Base-by-base conservation (phyloP, 2,797 vertebrate species). In the Acestrorhynchus altus region DNA sequence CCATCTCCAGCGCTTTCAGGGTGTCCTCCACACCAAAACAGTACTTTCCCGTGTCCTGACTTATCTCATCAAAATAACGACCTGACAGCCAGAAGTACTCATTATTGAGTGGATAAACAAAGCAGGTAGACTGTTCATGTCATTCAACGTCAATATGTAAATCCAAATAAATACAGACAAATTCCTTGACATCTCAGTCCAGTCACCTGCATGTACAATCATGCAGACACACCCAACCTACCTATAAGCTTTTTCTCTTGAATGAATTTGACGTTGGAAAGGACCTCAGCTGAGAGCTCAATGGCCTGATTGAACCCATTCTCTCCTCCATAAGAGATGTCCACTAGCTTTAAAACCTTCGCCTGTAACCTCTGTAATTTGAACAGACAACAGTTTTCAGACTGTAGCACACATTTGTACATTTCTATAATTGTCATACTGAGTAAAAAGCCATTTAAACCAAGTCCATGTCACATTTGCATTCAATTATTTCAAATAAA, bases 161-260 rank as follows among this genome's bases (percentile, higher is more conserved):
- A 46, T 8, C 40, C 8, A 65, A 22, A 18, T 13, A 63, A 59
- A 15, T 57, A 40, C 24, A 44, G 22, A 46, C 9, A 16, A 28
- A 15, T 9, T 1, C 15, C 15, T 64, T 12, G 28, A 1, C 57
- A 18, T 4, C 51, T 39, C 8, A 8, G 40, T 1, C 1, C 64
- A 18, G n/a, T 47, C 28, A 68, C 15, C 18, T 56, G n/a, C 51
- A 20, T 15, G 22, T 60, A 1, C 54, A 73, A 0, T 44, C 13
- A 2, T 65, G 70, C 0, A 63, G 0, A 79, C 85, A 31, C 49
- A 89, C 80, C 26, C 20, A 28, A n/a, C 26, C 16, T 65, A 96
- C 98, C 97, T 96, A 99, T 99, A 93, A 99, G 95, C 87, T 99
- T 99, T 89, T 99, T 99, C 90, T 99, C 98, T 91, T 99, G 98